phyloP scores from a whole-genome alignment of 1,140 invertebrate genomes.

The Agrilus planipennis region DNA sequence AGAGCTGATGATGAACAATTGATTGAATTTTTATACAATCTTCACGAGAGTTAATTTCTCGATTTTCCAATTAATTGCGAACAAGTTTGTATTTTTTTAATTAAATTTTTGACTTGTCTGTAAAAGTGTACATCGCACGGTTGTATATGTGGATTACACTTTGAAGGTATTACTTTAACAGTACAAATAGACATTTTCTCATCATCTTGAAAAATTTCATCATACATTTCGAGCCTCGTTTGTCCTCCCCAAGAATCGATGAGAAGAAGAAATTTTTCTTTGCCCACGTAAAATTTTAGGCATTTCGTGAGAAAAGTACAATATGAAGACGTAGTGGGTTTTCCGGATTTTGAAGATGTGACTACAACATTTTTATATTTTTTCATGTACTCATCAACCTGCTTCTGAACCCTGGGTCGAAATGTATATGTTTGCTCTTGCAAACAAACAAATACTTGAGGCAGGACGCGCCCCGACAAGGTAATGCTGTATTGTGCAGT shows the following conservation, averaged over 20 bases:
- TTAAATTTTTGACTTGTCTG: constrained; percentile 16
- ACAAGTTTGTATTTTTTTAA: not conserved
- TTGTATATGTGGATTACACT: constrained; percentile 16
- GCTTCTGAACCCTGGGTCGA: constrained; percentile 11
- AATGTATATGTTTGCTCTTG: constrained; percentile 9
- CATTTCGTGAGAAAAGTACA: constrained; percentile 8
- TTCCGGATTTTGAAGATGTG: constrained; percentile 13
- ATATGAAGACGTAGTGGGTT: constrained; percentile 9
- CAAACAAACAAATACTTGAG: constrained; percentile 11
- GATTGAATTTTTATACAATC: too few relatives aligned
- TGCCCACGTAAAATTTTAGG: constrained; percentile 11
- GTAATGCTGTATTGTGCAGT: constrained; percentile 12
- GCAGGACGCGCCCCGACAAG: constrained; percentile 12
- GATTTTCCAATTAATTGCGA: too few relatives aligned
- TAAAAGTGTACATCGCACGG: constrained; percentile 21
- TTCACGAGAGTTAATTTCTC: too few relatives aligned
- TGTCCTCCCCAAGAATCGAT: constrained; percentile 18
- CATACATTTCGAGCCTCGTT: constrained; percentile 9
- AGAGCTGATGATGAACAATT: too few relatives aligned
- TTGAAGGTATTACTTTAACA: constrained; percentile 16
- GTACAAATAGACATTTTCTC: constrained; percentile 5
- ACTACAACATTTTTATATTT: constrained; percentile 9
- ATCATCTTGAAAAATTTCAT: constrained; percentile 11
- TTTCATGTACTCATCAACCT: constrained; percentile 6
- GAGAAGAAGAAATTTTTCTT: constrained; percentile 15